Base-by-base conservation (phyloP, 2,888 invertebrate genomes). In the Liopterus haemorrhoidalis region DNA sequence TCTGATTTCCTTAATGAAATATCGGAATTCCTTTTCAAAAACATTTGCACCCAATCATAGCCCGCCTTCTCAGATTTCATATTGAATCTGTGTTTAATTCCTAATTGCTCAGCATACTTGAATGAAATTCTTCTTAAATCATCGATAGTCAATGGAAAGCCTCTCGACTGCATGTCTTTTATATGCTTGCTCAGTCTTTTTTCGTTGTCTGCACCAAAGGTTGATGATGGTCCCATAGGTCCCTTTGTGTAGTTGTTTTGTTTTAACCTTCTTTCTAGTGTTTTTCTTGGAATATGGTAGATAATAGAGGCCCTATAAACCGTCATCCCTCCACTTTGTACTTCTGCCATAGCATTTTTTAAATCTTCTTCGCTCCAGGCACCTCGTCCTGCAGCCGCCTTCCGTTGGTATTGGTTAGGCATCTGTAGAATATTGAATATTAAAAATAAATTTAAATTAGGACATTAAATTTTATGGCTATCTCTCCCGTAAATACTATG, bases 191-290 rank as follows among this genome's bases (percentile, higher is more conserved):
- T 41, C 27, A 50, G 41, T 39, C 40, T 48, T 19, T 22, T 38
- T 46, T 49, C 36, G 43, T 50, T 50, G n/a, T 21, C 46, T 27
- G 38, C 43, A 22, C 40, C 36, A 15, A 49, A 49, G 30, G 40
- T 32, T 30, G 28, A 30, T 16, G 25, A 24, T n/a, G 46, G 51
- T 15, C 44, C 47, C 49, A 49, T 49, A 38, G n/a, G 25, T 20
- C 41, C 48, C 33, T 16, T 47, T 16, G 40, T 42, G 33, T 15
- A 33, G 35, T 28, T 35, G 22, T 47, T 37, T 9, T 22, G 41
- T 22, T 39, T 45, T 21, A 49, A 4, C 9, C 33, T 48, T 20
- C 36, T 37, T 37, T 51, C 49, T 11, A 45, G 22, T 15, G 51
- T 41, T 35, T 51, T 51, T 22, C 45, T 44, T 36, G 33, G 40